phyloP scores from a whole-genome alignment of 2,113 vertebrate genomes.

The Oriolus oriolus region DNA sequence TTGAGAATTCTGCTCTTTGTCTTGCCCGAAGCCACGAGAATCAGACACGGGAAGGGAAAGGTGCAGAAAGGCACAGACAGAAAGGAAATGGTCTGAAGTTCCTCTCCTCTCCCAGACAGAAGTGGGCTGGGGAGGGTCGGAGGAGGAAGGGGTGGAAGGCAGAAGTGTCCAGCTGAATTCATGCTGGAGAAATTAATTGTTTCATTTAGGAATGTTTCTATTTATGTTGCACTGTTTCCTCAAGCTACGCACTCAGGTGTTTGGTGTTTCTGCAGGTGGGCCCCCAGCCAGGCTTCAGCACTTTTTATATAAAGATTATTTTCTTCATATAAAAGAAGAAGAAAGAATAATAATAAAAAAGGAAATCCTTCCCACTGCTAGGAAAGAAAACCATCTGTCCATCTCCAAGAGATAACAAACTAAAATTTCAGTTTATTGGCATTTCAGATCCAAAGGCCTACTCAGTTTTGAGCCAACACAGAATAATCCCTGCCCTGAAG shows the following conservation, averaged over 20 bases:
- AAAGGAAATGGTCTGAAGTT: background rate
- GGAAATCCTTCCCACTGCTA: no score
- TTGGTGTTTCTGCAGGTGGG: background rate
- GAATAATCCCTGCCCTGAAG: background rate
- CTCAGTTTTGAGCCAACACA: background rate
- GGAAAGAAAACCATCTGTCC: background rate
- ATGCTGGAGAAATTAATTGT: background rate
- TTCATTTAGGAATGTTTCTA: background rate
- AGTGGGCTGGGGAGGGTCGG: background rate
- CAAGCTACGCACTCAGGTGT: accelerated
- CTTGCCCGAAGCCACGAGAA: background rate
- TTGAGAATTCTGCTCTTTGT: background rate
- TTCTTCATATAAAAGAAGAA: background rate
- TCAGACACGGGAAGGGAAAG: background rate
- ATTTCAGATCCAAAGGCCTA: background rate
- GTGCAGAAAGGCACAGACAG: background rate
- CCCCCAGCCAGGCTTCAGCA: background rate
- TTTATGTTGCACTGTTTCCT: background rate
- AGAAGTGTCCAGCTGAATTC: background rate
- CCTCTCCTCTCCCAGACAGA: background rate
- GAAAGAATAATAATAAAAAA: background rate
- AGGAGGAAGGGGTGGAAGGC: background rate
- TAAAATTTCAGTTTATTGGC: background rate
- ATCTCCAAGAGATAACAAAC: background rate
- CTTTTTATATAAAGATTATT: background rate